Evolutionary conservation across 1,140 invertebrate genomes (phyloP).

Genomic region (Sweltsa coloradensis): DNA sequence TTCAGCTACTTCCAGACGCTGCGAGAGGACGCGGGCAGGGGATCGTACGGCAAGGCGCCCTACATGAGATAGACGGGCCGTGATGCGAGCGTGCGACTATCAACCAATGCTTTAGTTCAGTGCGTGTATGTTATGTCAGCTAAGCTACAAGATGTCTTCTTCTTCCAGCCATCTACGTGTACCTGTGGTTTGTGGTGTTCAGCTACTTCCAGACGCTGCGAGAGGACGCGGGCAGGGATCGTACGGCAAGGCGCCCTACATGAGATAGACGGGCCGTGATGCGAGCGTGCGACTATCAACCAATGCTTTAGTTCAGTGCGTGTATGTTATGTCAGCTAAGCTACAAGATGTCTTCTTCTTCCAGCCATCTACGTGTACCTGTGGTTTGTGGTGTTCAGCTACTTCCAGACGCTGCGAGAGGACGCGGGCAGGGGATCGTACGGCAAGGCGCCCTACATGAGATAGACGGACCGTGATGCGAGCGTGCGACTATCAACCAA

Average conservation of each 20-base stretch:
- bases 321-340: no score
- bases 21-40: constrained; percentile 41
- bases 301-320: no score
- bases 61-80: constrained; percentile 4
- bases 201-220: constrained; percentile 60
- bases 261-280: constrained; percentile 4
- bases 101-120: no score
- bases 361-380: constrained; percentile 54
- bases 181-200: constrained; percentile 66
- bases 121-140: no score
- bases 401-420: constrained; percentile 52
- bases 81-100: no score
- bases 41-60: constrained; percentile 28
- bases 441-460: constrained; percentile 18
- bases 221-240: constrained; percentile 41
- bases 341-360: no score
- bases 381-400: constrained; percentile 69
- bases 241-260: constrained; percentile 25
- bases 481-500: no score
- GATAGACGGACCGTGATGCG: no score
- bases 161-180: constrained; percentile 50
- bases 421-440: constrained; percentile 41
- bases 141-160: no score
- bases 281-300: no score
- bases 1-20: constrained; percentile 64